Conservation (phyloP, 2,113 vertebrate genomes). For the Danionella cerebrum region DNA sequence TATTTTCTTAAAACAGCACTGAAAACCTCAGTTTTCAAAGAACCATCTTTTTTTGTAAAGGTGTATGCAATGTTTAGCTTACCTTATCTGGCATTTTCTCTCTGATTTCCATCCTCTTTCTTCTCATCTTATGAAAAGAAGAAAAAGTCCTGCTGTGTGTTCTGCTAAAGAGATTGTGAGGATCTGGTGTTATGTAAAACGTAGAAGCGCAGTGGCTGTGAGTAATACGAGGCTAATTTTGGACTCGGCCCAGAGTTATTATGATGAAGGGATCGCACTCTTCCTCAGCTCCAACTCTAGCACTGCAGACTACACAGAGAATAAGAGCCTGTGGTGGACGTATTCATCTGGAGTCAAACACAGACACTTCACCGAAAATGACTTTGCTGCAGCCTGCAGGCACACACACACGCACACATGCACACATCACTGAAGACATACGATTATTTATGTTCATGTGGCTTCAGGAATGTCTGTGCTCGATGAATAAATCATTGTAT, state of each 20-base stretch:
- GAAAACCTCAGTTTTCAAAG: no score
- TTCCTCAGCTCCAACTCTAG: not conserved
- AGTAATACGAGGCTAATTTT: conserved; percentile 25
- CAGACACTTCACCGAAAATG: not conserved
- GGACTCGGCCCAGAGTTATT: not conserved
- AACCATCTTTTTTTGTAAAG: no score
- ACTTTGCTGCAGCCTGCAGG: not conserved
- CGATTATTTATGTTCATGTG: no score
- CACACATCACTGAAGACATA: not conserved
- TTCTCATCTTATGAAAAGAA: not conserved
- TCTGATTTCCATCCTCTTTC: not conserved
- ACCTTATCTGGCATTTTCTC: not conserved
- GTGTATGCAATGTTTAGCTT: no score
- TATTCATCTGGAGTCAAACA: not conserved
- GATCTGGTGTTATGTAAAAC: conserved; percentile 14
- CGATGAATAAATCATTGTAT: no score
- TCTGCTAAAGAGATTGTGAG: not conserved
- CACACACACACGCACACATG: not conserved
- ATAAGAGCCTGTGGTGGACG: not conserved
- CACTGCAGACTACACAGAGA: no score
- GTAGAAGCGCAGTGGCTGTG: not conserved
- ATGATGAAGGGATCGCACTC: conserved; percentile 9
- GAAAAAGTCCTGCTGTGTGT: not conserved
- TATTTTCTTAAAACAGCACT: no score
- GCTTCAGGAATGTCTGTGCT: no score